Percentiles rank a stretch among this genome's conserved stretches.
phyloP scores from a whole-genome alignment of 2,113 vertebrate species.

The Vulpes vulpes region DNA sequence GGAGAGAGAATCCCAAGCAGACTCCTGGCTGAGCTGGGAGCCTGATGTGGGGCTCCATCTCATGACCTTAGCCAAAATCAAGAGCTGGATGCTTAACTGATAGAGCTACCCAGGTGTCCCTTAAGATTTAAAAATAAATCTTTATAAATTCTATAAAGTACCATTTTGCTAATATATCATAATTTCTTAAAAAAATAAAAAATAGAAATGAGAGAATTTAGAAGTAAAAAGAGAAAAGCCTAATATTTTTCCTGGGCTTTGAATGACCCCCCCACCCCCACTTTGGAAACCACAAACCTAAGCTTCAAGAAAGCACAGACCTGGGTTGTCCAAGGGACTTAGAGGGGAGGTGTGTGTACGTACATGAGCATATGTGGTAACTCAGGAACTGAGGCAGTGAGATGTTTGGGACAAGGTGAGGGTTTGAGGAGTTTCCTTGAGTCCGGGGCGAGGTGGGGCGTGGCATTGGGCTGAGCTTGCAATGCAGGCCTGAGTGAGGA shows the following conservation, averaged over 20 bases:
- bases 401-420: not conserved
- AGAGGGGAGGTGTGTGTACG: not conserved
- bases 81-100: not conserved
- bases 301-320: not conserved
- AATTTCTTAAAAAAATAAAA: not conserved
- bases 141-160: not conserved
- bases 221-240: not conserved
- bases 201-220: not conserved
- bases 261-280: not conserved
- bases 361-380: fast-evolving
- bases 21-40: not conserved
- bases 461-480: not conserved
- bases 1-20: not conserved
- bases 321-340: not conserved
- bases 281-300: not conserved
- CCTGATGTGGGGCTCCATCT: fast-evolving
- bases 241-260: not conserved
- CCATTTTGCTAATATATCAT: not conserved
- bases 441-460: no score
- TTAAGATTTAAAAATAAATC: not conserved
- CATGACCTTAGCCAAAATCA: not conserved
- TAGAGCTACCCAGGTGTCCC: not conserved
- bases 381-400: not conserved
- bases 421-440: not conserved
- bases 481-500: not conserved